Conservation (phyloP, 2,113 vertebrate species). For the Callospermophilus lateralis region DNA sequence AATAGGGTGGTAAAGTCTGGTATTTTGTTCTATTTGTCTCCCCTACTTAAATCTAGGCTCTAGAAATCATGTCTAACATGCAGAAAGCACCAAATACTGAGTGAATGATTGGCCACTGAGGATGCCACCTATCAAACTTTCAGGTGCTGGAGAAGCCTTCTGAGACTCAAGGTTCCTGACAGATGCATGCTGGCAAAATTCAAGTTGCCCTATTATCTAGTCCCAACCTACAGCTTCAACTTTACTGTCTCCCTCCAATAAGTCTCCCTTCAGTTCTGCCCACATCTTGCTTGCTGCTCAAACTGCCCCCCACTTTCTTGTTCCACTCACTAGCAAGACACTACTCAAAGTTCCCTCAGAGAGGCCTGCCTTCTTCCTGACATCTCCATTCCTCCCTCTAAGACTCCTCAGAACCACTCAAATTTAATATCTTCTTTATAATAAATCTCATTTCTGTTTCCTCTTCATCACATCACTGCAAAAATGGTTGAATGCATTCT, state of each 20-base stretch:
- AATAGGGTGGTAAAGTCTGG: neutral
- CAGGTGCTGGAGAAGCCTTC: neutral
- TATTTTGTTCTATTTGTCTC: neutral
- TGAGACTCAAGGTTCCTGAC: neutral
- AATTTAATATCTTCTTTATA: conserved; percentile 6
- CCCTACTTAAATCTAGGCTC: neutral
- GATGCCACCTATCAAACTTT: neutral
- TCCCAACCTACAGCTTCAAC: neutral
- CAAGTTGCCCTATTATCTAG: neutral
- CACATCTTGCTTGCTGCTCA: neutral
- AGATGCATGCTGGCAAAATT: neutral
- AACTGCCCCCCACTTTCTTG: neutral
- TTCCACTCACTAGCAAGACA: neutral
- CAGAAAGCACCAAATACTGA: neutral
- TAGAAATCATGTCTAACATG: neutral
- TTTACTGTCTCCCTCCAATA: neutral
- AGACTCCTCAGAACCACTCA: neutral
- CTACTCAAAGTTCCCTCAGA: neutral
- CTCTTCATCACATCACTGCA: neutral
- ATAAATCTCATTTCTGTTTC: neutral
- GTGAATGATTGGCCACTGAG: neutral
- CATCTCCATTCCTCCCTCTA: neutral
- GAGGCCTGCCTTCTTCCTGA: neutral
- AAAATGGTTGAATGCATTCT: neutral
- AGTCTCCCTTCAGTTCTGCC: neutral